These are phyloP conservation scores for Polymixis lichenea DNA, from an alignment of 2,888 invertebrate genomes.

Conservation along the genomic window DNA sequence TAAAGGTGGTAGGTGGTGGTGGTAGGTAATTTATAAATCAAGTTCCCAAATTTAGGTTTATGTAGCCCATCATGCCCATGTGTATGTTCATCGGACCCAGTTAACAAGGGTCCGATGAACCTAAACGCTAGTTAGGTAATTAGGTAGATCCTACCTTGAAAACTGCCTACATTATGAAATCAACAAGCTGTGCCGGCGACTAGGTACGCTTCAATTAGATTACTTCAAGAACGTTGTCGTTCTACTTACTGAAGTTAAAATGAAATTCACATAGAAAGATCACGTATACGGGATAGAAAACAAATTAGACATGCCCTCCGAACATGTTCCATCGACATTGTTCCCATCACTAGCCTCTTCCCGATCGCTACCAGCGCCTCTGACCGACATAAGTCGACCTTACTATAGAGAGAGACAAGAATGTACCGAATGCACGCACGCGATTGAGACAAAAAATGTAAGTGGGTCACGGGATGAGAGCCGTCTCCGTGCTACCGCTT, in stretches of 20 bases:
- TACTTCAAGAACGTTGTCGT: constrained; percentile 49
- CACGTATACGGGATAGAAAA: constrained; percentile 23
- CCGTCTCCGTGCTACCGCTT: constrained; percentile 78
- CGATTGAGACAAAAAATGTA: constrained; percentile 75
- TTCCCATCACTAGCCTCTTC: constrained; percentile 78
- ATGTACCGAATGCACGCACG: constrained; percentile 58
- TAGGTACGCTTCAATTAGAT: constrained; percentile 51
- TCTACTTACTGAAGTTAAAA: constrained; percentile 40
- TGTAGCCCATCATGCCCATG: too few species aligned
- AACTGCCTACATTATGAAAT: constrained; percentile 40
- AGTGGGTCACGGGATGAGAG: constrained; percentile 89
- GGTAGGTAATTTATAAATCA: neutral
- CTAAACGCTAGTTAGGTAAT: neutral
- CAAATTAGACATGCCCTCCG: constrained; percentile 13
- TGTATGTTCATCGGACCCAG: too few species aligned
- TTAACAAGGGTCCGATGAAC: neutral
- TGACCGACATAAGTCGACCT: constrained; percentile 89
- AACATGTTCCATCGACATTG: constrained; percentile 53
- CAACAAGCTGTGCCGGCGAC: constrained; percentile 24
- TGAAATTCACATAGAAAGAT: constrained; percentile 30
- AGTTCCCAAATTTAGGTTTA: too few species aligned
- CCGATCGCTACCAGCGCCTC: constrained; percentile 84
- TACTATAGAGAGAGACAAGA: constrained; percentile 79
- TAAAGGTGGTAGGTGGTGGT: too few species aligned
- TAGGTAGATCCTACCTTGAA: neutral